Percentiles rank a stretch among this genome's conserved stretches.
Conservation (phyloP, 2,113 vertebrate genomes). For the Melospiza melodia region DNA sequence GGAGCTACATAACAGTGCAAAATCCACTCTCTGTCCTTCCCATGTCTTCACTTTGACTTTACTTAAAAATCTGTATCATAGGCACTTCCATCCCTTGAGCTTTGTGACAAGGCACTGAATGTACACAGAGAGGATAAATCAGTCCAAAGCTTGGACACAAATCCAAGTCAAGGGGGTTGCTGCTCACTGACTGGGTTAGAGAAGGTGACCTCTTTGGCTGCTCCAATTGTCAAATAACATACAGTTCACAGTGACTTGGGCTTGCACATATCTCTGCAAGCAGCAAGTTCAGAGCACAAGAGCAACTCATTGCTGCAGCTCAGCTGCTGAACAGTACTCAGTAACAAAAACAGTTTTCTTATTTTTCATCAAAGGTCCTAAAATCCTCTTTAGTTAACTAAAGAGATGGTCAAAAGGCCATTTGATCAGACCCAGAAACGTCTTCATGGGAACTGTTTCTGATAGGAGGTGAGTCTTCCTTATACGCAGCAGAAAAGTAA, state of each 20-base stretch:
- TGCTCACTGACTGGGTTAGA: not conserved
- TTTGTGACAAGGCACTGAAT: not conserved
- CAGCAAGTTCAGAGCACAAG: not conserved
- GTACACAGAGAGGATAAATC: not conserved
- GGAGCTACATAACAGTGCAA: not conserved
- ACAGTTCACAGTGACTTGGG: not conserved
- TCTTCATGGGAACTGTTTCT: not conserved
- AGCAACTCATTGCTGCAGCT: not conserved
- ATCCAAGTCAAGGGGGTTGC: not conserved
- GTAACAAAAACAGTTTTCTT: not conserved
- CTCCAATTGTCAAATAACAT: not conserved
- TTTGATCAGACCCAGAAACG: not conserved
- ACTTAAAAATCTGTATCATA: not conserved
- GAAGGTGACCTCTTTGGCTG: not conserved
- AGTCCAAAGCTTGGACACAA: not conserved
- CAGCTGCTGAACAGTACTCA: not conserved
- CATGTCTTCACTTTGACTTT: not conserved
- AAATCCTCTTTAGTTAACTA: not conserved
- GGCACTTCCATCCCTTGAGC: not conserved
- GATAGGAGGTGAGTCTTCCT: not conserved
- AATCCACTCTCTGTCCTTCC: not conserved
- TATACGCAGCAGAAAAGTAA: not conserved
- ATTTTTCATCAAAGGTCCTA: not conserved
- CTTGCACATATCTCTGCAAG: not conserved
- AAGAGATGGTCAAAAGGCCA: not conserved